phyloP scores from a whole-genome alignment of 2,797 vertebrate species.

The Sebastes taczanowskii region DNA sequence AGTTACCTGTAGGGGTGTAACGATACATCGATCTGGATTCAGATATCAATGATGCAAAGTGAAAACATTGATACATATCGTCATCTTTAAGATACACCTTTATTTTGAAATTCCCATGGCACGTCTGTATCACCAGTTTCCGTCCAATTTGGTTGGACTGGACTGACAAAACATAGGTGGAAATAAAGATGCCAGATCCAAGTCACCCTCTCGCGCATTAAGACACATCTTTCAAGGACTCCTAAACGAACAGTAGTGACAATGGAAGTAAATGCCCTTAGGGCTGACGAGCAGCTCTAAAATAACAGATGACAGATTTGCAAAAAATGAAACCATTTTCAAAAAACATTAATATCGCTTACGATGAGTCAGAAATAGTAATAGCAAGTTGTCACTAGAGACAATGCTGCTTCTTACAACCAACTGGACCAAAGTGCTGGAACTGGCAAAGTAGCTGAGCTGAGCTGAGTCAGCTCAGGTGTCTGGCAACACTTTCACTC shows the following conservation, averaged over 20 bases:
- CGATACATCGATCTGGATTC: too few relatives aligned
- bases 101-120: too few relatives aligned
- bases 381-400: neutral
- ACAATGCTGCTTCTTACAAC: neutral
- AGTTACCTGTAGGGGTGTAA: neutral
- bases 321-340: neutral
- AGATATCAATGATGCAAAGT: too few relatives aligned
- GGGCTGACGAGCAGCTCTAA: neutral
- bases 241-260: neutral
- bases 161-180: neutral
- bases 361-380: neutral
- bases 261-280: neutral
- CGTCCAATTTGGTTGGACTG: neutral
- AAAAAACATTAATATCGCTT: neutral
- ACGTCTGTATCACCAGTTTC: too few relatives aligned
- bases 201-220: neutral
- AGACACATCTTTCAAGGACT: neutral
- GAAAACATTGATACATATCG: too few relatives aligned
- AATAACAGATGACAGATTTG: neutral
- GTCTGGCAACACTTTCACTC: constrained; percentile 10
- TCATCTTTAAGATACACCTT: too few relatives aligned
- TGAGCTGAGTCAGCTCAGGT: constrained; percentile 30
- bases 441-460: constrained; percentile 4
- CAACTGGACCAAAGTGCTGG: constrained; percentile 8
- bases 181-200: neutral